phyloP scores from a whole-genome alignment of 2,113 vertebrate genomes.

The Anhinga anhinga region DNA sequence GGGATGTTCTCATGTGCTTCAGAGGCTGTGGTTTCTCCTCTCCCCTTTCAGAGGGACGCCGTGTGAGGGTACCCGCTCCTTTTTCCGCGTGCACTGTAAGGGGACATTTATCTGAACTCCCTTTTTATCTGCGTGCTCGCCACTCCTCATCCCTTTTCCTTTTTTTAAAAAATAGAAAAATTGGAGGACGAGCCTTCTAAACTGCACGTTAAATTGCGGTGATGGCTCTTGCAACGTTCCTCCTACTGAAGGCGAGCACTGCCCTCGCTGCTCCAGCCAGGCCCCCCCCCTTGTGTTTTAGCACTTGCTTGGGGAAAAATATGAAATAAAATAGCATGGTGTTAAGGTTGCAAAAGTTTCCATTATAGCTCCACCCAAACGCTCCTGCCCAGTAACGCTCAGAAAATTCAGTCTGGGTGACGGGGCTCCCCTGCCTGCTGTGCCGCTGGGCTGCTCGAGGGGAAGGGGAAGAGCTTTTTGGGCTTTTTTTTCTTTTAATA shows the following conservation, averaged over 20 bases:
- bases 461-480: not conserved
- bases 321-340: not conserved
- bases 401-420: not conserved
- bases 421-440: not conserved
- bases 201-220: not conserved
- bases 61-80: not conserved
- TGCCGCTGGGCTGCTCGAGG: not conserved
- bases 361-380: slow-evolving; percentile 2
- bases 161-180: not conserved
- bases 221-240: not conserved
- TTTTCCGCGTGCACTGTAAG: not conserved
- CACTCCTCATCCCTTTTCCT: not conserved
- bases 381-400: not conserved
- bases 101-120: not conserved
- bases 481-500: not conserved
- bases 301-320: not conserved
- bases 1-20: not conserved
- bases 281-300: not conserved
- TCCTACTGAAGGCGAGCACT: not conserved
- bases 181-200: not conserved
- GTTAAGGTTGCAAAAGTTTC: slow-evolving; percentile 51
- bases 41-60: not conserved
- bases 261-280: not conserved
- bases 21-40: not conserved
- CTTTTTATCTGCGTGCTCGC: not conserved